Base-by-base conservation (phyloP, 2,888 invertebrate genomes). In the Formica aserva region DNA sequence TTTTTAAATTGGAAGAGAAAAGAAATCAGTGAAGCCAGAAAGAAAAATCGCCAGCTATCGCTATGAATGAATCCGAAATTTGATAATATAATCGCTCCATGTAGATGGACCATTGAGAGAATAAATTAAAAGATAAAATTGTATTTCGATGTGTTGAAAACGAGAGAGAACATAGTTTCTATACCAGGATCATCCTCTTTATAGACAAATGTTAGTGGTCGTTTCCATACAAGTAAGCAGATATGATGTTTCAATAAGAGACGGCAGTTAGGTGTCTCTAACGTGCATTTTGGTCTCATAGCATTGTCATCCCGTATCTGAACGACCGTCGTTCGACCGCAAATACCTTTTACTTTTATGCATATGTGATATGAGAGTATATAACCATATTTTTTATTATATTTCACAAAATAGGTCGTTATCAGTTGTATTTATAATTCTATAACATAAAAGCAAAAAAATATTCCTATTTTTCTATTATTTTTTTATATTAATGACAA, bases 171-270 rank as follows among this genome's bases (percentile, higher is more conserved):
- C 15, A 74, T 52, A 72, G 57, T 62, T 75, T 72, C 85, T 71
- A 72, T 82, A 52, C 81, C 26, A 80, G 65, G 76, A 78, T 85
- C 84, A 85, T 90, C 89, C 87, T 86, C 88, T 91, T 92, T 92
- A 92, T 91, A 90, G 92, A 92, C 91, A 92, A 92, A 91, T 90
- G 92, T 85, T 87, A 86, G 89, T 82, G 86, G 88, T 85, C 86
- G 86, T 83, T 86, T 86, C 84, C 88, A 84, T 89, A 84, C 83
- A 65, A 82, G 87, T 87, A 87, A 87, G 87, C 88, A 89, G 91
- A 90, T 91, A 91, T 91, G 93, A 92, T 92, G 92, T 93, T 94
- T 93, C 94, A 94, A 94, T 94, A 93, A 93, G 91, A 92, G 88
- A 69, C 86, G 85, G 89, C 92, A 91, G 93, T 94, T 93, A 90